Conservation (phyloP, 1,140 invertebrate genomes). For the Procambarus clarkii region DNA sequence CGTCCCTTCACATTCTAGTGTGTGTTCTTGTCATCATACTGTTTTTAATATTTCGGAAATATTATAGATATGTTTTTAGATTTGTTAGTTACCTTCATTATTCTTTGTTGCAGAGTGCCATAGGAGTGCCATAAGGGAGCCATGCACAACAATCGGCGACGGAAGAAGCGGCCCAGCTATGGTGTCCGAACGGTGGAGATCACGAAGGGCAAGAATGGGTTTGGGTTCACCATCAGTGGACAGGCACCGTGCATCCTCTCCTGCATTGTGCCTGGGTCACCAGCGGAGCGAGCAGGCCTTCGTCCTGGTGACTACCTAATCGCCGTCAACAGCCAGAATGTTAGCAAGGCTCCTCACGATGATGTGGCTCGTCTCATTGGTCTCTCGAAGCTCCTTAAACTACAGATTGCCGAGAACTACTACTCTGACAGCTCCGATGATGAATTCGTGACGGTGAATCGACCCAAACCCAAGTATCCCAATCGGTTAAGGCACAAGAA, state of each 20-base stretch:
- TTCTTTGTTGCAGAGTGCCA: not conserved
- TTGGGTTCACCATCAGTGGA: slow-evolving; percentile 95
- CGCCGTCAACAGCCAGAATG: slow-evolving; percentile 92
- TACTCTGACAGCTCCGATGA: slow-evolving; percentile 87
- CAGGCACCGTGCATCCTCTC: slow-evolving; percentile 93
- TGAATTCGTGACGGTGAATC: slow-evolving; percentile 79
- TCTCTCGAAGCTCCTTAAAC: slow-evolving; percentile 84
- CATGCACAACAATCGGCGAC: slow-evolving; percentile 79
- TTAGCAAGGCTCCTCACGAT: slow-evolving; percentile 92
- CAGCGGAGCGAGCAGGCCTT: slow-evolving; percentile 89
- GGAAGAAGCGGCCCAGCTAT: slow-evolving; percentile 87
- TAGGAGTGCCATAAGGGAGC: slow-evolving; percentile 31
- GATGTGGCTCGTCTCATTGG: slow-evolving; percentile 94
- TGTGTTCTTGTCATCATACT: too few species aligned
- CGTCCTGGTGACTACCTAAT: slow-evolving; percentile 93
- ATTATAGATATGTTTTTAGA: too few species aligned
- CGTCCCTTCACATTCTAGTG: too few species aligned
- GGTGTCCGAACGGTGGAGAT: slow-evolving; percentile 91
- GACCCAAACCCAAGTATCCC: slow-evolving; percentile 80
- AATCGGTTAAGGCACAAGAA: slow-evolving; percentile 77
- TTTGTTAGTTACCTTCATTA: not conserved
- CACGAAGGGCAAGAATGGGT: slow-evolving; percentile 87
- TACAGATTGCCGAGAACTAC: slow-evolving; percentile 92
- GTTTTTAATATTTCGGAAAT: too few species aligned
- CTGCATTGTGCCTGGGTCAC: slow-evolving; percentile 89